Base-by-base conservation (phyloP, 1,140 invertebrate genomes). In the Melanaphis sacchari region DNA sequence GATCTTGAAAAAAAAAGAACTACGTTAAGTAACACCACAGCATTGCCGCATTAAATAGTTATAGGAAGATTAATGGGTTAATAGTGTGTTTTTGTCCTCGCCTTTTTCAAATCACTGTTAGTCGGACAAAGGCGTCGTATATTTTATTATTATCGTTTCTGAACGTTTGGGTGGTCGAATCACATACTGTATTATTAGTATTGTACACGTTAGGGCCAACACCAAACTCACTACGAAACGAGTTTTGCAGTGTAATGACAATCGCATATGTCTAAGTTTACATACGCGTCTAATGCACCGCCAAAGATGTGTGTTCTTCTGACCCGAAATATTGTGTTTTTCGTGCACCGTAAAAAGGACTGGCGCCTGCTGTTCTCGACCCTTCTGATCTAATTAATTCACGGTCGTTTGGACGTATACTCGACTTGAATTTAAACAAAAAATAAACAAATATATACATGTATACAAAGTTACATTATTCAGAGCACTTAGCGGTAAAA, bases 321-420 rank as follows among this genome's bases (percentile, higher is more conserved):
- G 81, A 82, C 81, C 38, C 81, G 36, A 88, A 31, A n/a, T 38
- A 88, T 22, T 9, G 22, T 46, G 85, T 88, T 46, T 36, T 46
- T 88, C 52, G 52, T 82, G 26, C n/a, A 59, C 52, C 38, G 38
- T 59, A 90, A 90, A 90, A 90, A 90, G 52, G 49, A 36, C 41
- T 90, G 89, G 89, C 89, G 52, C 89, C 89, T 90, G 36, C 52
- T 90, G 49, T 59, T 90, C 11, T 59, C 89, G 38, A 90, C 52
- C 46, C 41, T 36, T 40, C 36, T 41, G 36, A 90, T 90, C 36
- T 54, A 90, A 90, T 90, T 90, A 90, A 59, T 90, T 90, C 89
- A 36, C n/a, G 52, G 49, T 90, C 36, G 38, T 54, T 59, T 59
- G 21, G 38, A 90, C 21, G 36, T 38, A 36, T 43, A 90, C 52